These are phyloP conservation scores for Ameiurus melas DNA, from an alignment of 2,113 vertebrate species.

Conservation along the genomic window DNA sequence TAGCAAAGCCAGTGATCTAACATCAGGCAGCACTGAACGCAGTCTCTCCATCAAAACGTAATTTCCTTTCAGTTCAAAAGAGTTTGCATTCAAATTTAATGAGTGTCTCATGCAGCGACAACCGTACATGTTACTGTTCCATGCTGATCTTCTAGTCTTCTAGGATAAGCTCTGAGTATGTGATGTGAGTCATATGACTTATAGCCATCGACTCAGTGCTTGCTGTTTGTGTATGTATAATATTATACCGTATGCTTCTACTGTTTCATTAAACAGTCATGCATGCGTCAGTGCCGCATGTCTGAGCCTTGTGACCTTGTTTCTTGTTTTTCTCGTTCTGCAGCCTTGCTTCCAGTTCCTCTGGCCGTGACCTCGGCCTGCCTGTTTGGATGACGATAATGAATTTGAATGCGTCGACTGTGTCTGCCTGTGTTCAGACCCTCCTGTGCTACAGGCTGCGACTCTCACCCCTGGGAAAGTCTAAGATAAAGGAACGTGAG, in stretches of 20 bases:
- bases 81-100: not conserved
- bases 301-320: slow-evolving; percentile 1
- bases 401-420: slow-evolving; percentile 28
- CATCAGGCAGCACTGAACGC: not conserved
- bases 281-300: slow-evolving; percentile 1
- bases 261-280: slow-evolving; percentile 1
- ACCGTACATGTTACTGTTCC: not conserved
- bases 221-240: not conserved
- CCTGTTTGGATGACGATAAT: slow-evolving; percentile 56
- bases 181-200: not conserved
- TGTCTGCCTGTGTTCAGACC: slow-evolving; percentile 16
- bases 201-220: not conserved
- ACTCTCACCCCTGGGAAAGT: not conserved
- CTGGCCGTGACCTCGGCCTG: slow-evolving; percentile 54
- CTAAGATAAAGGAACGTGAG: slow-evolving; percentile 17
- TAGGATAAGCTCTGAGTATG: not conserved
- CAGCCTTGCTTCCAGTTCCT: slow-evolving; percentile 4
- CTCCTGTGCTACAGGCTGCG: not conserved
- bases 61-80: not conserved
- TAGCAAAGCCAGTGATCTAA: not conserved
- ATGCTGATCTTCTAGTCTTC: not conserved
- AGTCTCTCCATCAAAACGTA: not conserved
- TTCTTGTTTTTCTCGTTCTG: slow-evolving; percentile 54
- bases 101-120: not conserved
- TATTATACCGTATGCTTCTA: slow-evolving; percentile 1